A percentile compares a stretch with the other conserved stretches of the same genome.
These are phyloP conservation scores for Sebastes vulpes DNA, from an alignment of 2,797 vertebrate genomes.

Conservation along the genomic window DNA sequence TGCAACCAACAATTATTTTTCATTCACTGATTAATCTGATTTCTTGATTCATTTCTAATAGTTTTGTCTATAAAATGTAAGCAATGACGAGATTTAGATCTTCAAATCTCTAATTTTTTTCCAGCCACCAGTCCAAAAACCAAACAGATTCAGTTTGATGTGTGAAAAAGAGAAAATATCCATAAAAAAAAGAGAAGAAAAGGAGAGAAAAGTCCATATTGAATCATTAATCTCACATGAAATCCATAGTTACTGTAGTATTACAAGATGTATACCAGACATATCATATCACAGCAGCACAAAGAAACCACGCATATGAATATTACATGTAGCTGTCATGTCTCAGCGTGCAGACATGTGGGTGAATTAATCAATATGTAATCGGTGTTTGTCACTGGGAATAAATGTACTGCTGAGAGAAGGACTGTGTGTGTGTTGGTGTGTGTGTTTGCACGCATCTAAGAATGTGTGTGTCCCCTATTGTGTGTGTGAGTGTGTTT, in stretches of 20 bases:
- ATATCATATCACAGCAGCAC: neutral
- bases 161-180: neutral
- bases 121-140: neutral
- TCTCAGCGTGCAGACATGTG: conserved; percentile 13
- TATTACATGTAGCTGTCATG: conserved; percentile 19
- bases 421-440: conserved; percentile 1
- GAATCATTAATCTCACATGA: neutral
- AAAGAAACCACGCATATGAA: conserved; percentile 11
- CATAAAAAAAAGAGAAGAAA: neutral
- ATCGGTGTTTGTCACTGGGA: conserved; percentile 33
- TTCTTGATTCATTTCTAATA: neutral
- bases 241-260: neutral
- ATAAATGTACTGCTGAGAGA: conserved; percentile 23
- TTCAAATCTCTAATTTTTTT: neutral
- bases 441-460: neutral
- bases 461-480: too few relatives aligned
- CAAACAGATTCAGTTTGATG: neutral
- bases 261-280: neutral
- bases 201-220: neutral
- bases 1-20: neutral
- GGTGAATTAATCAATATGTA: conserved; percentile 51
- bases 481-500: neutral
- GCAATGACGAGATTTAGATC: neutral
- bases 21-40: neutral
- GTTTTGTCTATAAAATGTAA: neutral